Percentiles rank a stretch among this genome's conserved stretches.
phyloP scores from a whole-genome alignment of 2,797 vertebrate species.

The Smutsia temminckii region DNA sequence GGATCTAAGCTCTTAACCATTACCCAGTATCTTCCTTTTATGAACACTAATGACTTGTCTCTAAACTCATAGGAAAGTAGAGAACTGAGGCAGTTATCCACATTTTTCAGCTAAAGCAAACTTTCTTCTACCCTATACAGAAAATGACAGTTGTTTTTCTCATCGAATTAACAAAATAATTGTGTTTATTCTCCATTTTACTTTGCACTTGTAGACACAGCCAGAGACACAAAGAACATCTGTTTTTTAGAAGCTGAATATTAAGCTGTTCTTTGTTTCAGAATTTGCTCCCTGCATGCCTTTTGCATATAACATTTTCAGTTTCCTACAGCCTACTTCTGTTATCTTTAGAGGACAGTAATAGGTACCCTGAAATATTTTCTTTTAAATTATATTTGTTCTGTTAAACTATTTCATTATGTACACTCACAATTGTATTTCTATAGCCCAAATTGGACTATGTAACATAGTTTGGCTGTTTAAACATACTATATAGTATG shows the following conservation, averaged over 20 bases:
- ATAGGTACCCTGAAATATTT: constrained; percentile 63
- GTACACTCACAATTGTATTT: background rate
- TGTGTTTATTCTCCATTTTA: background rate
- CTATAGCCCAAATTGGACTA: background rate
- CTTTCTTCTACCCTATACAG: background rate
- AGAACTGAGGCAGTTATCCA: background rate
- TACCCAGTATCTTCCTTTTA: background rate
- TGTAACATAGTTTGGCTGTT: background rate
- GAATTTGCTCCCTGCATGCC: background rate
- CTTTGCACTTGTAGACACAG: background rate
- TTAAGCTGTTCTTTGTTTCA: constrained; percentile 29
- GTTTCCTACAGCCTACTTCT: background rate
- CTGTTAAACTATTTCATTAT: constrained; percentile 26
- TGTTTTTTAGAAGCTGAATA: background rate
- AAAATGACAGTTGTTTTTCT: background rate
- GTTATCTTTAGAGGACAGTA: constrained; percentile 17
- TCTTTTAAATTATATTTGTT: constrained; percentile 57
- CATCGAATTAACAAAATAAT: background rate
- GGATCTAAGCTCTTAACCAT: background rate
- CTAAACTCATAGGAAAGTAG: background rate
- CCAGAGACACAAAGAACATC: background rate
- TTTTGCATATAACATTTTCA: background rate
- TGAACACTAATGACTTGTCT: background rate
- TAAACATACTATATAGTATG: background rate
- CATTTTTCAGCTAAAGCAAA: background rate